Base-by-base conservation (phyloP, 2,888 invertebrate species). In the Thalpophila matura region DNA sequence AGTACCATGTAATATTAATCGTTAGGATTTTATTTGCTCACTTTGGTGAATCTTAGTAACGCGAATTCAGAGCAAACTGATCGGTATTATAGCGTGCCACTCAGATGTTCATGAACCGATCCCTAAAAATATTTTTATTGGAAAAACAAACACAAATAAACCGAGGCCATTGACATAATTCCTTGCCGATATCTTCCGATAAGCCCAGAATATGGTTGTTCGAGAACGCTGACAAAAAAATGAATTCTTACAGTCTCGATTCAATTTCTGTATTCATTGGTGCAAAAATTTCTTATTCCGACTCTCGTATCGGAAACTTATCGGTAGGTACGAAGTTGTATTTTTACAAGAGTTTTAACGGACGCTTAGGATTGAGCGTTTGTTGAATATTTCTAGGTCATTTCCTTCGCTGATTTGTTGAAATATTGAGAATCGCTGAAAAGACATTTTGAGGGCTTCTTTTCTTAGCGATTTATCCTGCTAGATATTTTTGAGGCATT, bases 181-280 rank as follows among this genome's bases (percentile, higher is more conserved):
- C 31, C 42, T 51, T 51, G 7, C 7, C 37, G 38, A 71, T 63
- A 73, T 63, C 57, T 58, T 16, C 16, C 40, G 58, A 62, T 73
- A 73, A 69, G 55, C 46, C 37, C 49, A 54, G 61, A 73, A 78
- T 66, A 62, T 50, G 59, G 58, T 61, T 51, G 35, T 57, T 12
- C 26, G 14, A 42, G 42, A 60, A 50, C 10, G 55, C 76, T 65
- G 51, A 70, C 64, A 67, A 73, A 63, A 68, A 78, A 78, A 66
- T 56, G 40, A 76, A 58, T 53, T 69, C 59, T 43, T 49, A 55
- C 53, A 46, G 68, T 68, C 64, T 63, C 77, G 79, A 85, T 84
- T 84, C 84, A 79, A 89, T 87, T 87, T 86, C 63, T 80, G 66
- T 81, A 85, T 80, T 81, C 87, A 83, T 68, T 74, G 86, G 83